Evolutionary conservation across 2,888 invertebrate species (phyloP).

Genomic region (Nemotelus nigrinus): DNA sequence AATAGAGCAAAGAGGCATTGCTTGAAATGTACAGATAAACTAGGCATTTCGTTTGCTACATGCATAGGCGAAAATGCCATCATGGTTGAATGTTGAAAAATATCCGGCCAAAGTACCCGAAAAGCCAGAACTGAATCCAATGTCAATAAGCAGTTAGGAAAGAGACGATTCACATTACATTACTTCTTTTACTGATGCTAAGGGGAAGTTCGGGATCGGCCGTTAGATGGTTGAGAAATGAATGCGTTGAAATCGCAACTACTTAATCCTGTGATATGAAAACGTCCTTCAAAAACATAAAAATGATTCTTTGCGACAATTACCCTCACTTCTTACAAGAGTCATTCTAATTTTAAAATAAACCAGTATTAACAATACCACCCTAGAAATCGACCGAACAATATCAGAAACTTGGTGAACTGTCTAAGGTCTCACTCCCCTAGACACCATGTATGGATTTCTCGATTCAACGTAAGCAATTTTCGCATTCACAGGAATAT

Average conservation of each 20-base stretch:
- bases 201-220: too few species aligned
- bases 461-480: slow-evolving; percentile 13
- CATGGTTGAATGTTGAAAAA: slow-evolving; percentile 28
- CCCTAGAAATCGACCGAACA: too few species aligned
- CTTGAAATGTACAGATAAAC: slow-evolving; percentile 11
- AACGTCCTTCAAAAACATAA: too few species aligned
- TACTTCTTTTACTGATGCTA: too few species aligned
- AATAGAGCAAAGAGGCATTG: slow-evolving; percentile 42
- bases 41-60: slow-evolving; percentile 1
- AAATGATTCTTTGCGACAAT: too few species aligned
- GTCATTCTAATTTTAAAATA: too few species aligned
- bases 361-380: too few species aligned
- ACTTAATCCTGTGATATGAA: too few species aligned
- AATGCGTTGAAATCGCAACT: too few species aligned
- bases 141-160: slow-evolving; percentile 35
- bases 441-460: background rate
- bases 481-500: slow-evolving; percentile 46
- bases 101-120: slow-evolving; percentile 18
- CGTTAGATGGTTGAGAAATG: too few species aligned
- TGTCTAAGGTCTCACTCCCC: slow-evolving; percentile 5
- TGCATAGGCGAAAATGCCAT: slow-evolving; percentile 8
- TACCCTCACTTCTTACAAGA: too few species aligned
- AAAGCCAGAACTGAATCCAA: slow-evolving; percentile 17
- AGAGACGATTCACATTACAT: background rate
- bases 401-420: too few species aligned